Percentiles rank a stretch among this genome's conserved stretches.
Conservation (phyloP, 1,140 invertebrate genomes). For the Pemphigus obesinymphae region DNA sequence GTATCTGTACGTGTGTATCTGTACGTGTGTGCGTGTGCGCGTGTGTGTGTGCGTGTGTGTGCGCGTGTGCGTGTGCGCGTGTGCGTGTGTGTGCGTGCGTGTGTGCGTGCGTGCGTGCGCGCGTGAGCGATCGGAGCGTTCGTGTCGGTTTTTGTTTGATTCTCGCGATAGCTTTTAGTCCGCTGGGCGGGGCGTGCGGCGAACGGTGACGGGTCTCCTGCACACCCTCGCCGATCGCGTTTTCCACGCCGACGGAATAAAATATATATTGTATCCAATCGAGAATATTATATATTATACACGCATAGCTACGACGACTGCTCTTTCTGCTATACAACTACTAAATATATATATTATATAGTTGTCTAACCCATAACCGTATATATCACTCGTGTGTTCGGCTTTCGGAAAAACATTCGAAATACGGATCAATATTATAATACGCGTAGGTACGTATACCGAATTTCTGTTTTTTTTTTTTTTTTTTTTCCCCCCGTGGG, state of each 20-base stretch:
- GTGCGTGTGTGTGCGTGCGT: no score
- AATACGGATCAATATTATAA: no score
- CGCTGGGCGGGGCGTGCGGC: background rate
- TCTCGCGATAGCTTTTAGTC: slow-evolving; percentile 15
- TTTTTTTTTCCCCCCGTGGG: no score
- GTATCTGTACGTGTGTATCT: no score
- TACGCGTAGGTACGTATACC: no score
- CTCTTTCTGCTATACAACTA: no score
- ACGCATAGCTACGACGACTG: no score
- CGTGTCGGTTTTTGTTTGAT: slow-evolving; percentile 15
- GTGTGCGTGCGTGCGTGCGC: background rate
- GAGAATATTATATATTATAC: no score
- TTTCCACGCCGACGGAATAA: background rate
- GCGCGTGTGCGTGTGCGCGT: background rate
- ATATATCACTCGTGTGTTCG: background rate
- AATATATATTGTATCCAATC: background rate
- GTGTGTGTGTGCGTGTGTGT: background rate
- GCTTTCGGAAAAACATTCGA: background rate
- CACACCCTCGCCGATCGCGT: background rate
- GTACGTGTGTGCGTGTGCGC: background rate
- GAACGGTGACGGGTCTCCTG: background rate
- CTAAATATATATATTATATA: no score
- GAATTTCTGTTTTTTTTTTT: no score
- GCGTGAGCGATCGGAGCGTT: background rate
- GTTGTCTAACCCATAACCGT: no score